Conservation (phyloP, 2,113 vertebrate species). For the Nematolebias whitei region DNA sequence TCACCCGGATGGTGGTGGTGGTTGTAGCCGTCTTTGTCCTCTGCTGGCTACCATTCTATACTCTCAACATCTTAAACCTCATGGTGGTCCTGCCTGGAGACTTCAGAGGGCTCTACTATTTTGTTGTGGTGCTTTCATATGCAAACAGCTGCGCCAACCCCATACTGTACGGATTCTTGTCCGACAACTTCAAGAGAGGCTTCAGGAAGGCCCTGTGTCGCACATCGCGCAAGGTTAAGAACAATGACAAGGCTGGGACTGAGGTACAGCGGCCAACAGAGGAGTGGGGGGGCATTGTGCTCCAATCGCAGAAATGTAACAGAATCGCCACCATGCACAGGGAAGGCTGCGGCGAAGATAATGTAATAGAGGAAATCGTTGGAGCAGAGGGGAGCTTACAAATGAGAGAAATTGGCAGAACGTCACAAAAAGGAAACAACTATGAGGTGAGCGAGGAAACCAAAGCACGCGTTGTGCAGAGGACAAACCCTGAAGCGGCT, state of each 20-base stretch:
- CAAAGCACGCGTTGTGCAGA: constrained; percentile 40
- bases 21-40: constrained; percentile 91
- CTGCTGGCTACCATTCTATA: constrained; percentile 95
- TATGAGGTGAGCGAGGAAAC: constrained; percentile 30
- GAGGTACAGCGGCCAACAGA: constrained; percentile 64
- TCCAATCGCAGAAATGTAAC: constrained; percentile 31
- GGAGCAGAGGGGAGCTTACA: constrained; percentile 36
- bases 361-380: constrained; percentile 49
- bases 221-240: constrained; percentile 84
- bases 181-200: constrained; percentile 94
- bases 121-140: constrained; percentile 94
- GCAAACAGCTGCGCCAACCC: constrained; percentile 97
- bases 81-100: constrained; percentile 88
- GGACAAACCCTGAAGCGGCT: constrained; percentile 24
- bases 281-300: constrained; percentile 67
- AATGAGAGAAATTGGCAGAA: constrained; percentile 70
- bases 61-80: constrained; percentile 92
- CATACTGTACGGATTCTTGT: constrained; percentile 93
- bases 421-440: constrained; percentile 74
- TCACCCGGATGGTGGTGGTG: constrained; percentile 94
- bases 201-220: constrained; percentile 89
- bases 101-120: constrained; percentile 90
- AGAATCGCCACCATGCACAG: not conserved
- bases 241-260: constrained; percentile 73
- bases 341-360: constrained; percentile 20